Conservation (phyloP, 2,113 vertebrate species). For the Hypanus sabinus region DNA sequence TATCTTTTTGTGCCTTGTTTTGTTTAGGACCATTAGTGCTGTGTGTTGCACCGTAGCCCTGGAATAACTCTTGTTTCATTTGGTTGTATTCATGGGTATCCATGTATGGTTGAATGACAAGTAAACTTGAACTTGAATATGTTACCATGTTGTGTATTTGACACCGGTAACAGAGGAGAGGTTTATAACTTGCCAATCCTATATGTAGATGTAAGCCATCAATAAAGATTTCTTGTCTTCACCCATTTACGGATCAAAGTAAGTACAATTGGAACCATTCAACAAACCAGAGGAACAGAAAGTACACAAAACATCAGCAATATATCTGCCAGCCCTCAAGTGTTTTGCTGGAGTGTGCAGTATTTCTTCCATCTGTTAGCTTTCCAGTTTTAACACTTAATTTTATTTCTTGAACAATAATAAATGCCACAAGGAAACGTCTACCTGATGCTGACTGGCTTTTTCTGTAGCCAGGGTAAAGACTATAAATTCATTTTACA, state of each 20-base stretch:
- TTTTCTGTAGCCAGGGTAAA: not conserved
- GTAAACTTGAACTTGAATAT: no score
- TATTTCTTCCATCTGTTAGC: not conserved
- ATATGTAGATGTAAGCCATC: not conserved
- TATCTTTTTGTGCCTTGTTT: no score
- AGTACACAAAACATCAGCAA: not conserved
- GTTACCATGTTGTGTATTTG: no score
- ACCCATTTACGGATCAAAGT: not conserved
- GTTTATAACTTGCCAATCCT: not conserved
- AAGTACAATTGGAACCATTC: not conserved
- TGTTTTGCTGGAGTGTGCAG: constrained; percentile 13
- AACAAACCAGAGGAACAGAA: not conserved
- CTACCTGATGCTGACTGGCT: not conserved
- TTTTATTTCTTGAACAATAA: not conserved
- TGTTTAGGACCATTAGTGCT: no score
- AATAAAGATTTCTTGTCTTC: not conserved
- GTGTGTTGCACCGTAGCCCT: no score
- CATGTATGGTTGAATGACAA: no score
- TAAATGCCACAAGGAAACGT: not conserved
- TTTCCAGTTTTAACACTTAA: not conserved
- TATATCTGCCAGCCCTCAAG: not conserved
- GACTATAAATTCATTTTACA: not conserved
- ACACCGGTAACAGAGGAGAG: no score
- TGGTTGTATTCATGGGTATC: no score
- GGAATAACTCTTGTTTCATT: no score